These are phyloP conservation scores for Phortica okadai DNA, from an alignment of 2,888 invertebrate species.

Conservation along the genomic window DNA sequence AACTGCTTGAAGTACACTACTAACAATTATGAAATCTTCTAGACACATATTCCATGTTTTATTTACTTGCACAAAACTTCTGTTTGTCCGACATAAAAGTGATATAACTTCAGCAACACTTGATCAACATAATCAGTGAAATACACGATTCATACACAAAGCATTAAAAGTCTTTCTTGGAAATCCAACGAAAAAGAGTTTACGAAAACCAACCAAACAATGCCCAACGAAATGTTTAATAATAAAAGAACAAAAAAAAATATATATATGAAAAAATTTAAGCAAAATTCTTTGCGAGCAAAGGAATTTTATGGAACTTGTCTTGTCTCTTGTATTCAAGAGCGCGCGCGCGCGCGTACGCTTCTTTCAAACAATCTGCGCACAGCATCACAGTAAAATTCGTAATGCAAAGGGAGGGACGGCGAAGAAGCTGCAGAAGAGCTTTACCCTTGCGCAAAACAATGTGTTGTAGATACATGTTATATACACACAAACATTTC, in stretches of 20 bases:
- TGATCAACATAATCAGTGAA: background rate
- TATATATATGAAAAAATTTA: background rate
- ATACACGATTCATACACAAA: slow-evolving; percentile 48
- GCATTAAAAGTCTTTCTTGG: slow-evolving; percentile 64
- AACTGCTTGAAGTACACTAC: too few species aligned
- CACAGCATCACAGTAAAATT: background rate
- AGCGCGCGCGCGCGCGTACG: slow-evolving; percentile 38
- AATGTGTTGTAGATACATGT: background rate
- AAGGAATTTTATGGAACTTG: slow-evolving; percentile 60
- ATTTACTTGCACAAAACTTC: background rate
- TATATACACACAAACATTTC: background rate
- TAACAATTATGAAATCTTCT: too few species aligned
- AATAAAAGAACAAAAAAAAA: slow-evolving; percentile 1
- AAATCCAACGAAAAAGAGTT: slow-evolving; percentile 47
- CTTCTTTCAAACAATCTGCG: slow-evolving; percentile 38
- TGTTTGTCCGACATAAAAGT: background rate
- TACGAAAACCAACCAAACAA: background rate
- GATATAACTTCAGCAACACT: background rate
- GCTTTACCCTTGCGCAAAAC: background rate
- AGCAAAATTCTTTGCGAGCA: slow-evolving; percentile 23
- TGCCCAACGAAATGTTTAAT: background rate
- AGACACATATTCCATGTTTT: too few species aligned
- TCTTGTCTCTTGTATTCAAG: background rate
- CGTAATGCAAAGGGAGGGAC: background rate
- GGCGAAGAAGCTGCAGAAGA: background rate